Evolutionary conservation across 2,888 invertebrate genomes (phyloP).

Genomic region (Synanthedon myopaeformis): DNA sequence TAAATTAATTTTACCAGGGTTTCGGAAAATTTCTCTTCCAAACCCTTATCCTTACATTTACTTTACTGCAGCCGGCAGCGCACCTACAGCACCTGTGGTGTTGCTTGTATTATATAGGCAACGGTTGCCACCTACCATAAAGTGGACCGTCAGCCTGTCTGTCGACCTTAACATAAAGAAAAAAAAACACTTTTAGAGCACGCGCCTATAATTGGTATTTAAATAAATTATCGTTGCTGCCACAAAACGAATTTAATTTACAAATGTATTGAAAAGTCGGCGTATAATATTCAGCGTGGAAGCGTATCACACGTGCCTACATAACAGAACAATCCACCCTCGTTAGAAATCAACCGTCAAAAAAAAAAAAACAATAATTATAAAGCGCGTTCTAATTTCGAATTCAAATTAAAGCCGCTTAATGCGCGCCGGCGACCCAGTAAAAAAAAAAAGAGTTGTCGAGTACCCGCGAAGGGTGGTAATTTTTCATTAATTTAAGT

Average conservation of each 20-base stretch:
- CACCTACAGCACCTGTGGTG: too few species aligned
- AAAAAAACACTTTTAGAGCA: too few species aligned
- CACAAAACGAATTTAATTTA: constrained; percentile 4
- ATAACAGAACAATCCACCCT: constrained; percentile 30
- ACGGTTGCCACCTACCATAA: too few species aligned
- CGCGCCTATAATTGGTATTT: neutral
- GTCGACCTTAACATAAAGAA: too few species aligned
- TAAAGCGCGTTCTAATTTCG: constrained; percentile 71
- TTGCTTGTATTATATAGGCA: too few species aligned
- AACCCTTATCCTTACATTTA: too few species aligned
- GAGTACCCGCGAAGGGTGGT: constrained; percentile 68
- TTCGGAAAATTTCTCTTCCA: too few species aligned
- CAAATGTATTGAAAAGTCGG: constrained; percentile 4
- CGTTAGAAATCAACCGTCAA: constrained; percentile 59
- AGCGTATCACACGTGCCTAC: constrained; percentile 24
- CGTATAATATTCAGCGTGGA: constrained; percentile 13
- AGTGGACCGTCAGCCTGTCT: too few species aligned
- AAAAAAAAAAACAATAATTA: constrained; percentile 66
- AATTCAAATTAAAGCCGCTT: constrained; percentile 72
- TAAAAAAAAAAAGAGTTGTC: constrained; percentile 68
- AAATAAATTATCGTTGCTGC: neutral
- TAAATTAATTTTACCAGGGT: too few species aligned
- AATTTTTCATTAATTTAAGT: constrained; percentile 72
- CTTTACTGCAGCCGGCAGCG: too few species aligned
- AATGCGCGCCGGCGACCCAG: constrained; percentile 69